Base-by-base conservation (phyloP, 1,140 invertebrate genomes). In the Octopus bimaculoides region DNA sequence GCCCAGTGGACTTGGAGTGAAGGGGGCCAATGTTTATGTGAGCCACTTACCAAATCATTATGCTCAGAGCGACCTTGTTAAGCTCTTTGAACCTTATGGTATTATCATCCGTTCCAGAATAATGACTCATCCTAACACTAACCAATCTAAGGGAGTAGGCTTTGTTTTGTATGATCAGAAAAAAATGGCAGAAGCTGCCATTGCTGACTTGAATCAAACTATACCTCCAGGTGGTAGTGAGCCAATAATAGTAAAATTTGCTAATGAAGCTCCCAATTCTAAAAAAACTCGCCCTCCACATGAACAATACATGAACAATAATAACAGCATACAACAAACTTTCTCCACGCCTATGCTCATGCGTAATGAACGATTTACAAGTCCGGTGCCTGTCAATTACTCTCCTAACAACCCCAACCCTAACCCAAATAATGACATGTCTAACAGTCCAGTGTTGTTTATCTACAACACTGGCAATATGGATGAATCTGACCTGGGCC, bases 11-110 rank as follows among this genome's bases (percentile, higher is more conserved):
- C 96, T 98, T 82, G 94, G 96, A 79, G 96, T 97, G 82, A 98
- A 98, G 90, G 96, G 97, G 89, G 97, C 96, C 14, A 98, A 98
- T 91, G 91, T 98, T 56, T 98, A 98, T 91, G 94, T 98, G 77
- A 95, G 95, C 79, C 97, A 97, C 92, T 91, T 98, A 81, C 96
- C 96, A 56, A 94, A 95, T 89, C 80, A 82, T 73, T 89, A 85
- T 82, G 86, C 82, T 53, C 85, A 96, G 85, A 92, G 94, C 76
- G 93, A 96, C 85, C 91, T 98, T 73, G 94, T 95, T 85, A 93
- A 93, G 73, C 92, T 96, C 86, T 98, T 98, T 91, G 93, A 93
- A 80, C 94, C 94, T 87, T 97, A 93, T 91, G 96, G 96, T 52
- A 92, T 93, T 81, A 97, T 97, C 87, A 94, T 98, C 80, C 96